Conservation (phyloP, 2,113 vertebrate species). For the Camelus dromedarius region DNA sequence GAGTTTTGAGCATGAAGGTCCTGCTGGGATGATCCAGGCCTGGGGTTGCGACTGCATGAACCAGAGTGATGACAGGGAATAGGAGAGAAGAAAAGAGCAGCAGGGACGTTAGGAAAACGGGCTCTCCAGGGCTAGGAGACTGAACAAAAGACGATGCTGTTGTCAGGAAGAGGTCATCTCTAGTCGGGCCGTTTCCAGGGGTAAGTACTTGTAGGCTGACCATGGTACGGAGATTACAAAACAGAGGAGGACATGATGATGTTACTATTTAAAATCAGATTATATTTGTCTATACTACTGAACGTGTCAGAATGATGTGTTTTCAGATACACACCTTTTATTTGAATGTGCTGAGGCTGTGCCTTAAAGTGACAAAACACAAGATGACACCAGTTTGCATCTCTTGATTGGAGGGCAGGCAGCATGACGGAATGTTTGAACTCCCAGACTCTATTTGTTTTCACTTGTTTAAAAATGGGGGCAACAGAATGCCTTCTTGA, state of each 20-base stretch:
- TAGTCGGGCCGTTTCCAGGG: not conserved
- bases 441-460: not conserved
- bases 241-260: not conserved
- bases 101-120: not conserved
- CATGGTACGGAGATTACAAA: not conserved
- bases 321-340: not conserved
- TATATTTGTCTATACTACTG: slow-evolving; percentile 1
- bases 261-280: slow-evolving; percentile 33
- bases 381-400: not conserved
- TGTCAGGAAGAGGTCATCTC: not conserved
- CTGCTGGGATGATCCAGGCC: not conserved
- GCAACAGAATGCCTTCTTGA: not conserved
- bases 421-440: not conserved
- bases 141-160: not conserved
- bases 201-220: not conserved
- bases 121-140: not conserved
- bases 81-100: not conserved
- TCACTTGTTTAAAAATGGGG: not conserved
- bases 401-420: not conserved
- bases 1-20: not conserved
- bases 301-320: slow-evolving; percentile 15
- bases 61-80: not conserved
- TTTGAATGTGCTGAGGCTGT: not conserved
- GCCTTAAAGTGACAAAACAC: not conserved
- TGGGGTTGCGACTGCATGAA: not conserved